Evolutionary conservation across 2,797 vertebrate genomes (phyloP), one percentile per base, ranked within the genome.

Genomic region (Miichthys miiuy): DNA sequence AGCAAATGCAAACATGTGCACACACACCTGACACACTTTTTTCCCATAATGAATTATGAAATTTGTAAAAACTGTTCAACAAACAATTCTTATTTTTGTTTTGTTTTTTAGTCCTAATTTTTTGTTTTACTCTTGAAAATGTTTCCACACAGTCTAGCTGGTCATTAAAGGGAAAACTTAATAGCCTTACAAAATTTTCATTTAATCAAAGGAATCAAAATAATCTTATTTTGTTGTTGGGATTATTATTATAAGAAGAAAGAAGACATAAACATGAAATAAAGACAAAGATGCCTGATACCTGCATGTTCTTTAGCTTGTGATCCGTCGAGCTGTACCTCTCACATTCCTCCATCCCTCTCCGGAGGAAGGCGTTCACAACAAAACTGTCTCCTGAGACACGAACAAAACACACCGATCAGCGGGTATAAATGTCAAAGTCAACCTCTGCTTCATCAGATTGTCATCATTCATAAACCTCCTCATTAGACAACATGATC

Each of bases 331-430:
- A 66, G 82, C 87, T 86, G 77, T 93, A 94, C 69, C 93, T 81
- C 81, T 96, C 96, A 41, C 90, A 91, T 80, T 96, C 95, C 90
- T 96, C 96, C 79, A 93, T 87, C 89, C 95, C 95, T 91, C 91
- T 93, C 80, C 94, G 89, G 54, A 93, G 87, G 87, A 94, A 93
- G 23, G 94, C 93, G 62, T 95, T 95, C 86, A 94, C 96, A 42
- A 94, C 95, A 91, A 95, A 96, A 93, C 96, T 97, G 92, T 96
- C 95, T 78, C 96, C 96, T 96, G 81, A 54, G 72, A 82, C 68
- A 42, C 3, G 21, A 13, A 62, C n/a, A 68, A 71, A 55, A 65
- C 20, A 58, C 60, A 64, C 11, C 25, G 41, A 76, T 82, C 3
- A 84, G 57, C 72, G 48, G 5, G 44, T n/a, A 47, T 8, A 3